phyloP scores from a whole-genome alignment of 1,140 invertebrate species.

The Lerema accius region DNA sequence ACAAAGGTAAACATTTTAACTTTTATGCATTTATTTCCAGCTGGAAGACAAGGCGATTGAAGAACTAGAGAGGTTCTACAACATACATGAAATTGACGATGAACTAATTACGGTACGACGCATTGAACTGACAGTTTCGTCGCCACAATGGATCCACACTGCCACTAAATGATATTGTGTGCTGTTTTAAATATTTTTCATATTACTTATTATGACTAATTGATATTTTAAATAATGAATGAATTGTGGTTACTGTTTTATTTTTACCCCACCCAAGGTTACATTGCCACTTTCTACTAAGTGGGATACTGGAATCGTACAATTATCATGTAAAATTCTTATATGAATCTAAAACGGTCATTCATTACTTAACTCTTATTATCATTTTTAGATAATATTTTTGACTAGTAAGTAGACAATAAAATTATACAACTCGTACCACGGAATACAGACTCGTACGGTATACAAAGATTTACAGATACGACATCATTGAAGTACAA shows the following conservation, averaged over 20 bases:
- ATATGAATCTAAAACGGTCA: too few relatives aligned
- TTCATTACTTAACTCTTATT: too few relatives aligned
- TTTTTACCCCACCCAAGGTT: background rate
- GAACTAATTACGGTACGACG: conserved; percentile 86
- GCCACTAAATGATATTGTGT: conserved; percentile 66
- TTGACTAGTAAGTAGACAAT: too few relatives aligned
- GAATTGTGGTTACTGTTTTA: conserved; percentile 10
- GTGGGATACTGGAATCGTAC: too few relatives aligned
- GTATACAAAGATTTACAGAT: too few relatives aligned
- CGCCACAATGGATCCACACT: conserved; percentile 85
- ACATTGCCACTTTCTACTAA: too few relatives aligned
- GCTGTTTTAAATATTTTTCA: conserved; percentile 50
- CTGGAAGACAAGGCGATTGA: conserved; percentile 90
- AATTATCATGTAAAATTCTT: too few relatives aligned
- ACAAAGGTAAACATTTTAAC: too few relatives aligned
- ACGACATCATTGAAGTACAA: too few relatives aligned
- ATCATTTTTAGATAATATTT: too few relatives aligned
- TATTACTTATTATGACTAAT: conserved; percentile 38
- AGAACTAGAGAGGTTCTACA: conserved; percentile 86
- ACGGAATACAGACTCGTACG: too few relatives aligned
- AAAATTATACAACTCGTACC: too few relatives aligned
- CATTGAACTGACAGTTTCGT: conserved; percentile 79
- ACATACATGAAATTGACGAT: conserved; percentile 83
- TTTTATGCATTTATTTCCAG: conserved; percentile 81
- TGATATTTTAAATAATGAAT: conserved; percentile 30